Evolutionary conservation across 2,888 invertebrate species (phyloP).

Genomic region (Orthosia gracilis): DNA sequence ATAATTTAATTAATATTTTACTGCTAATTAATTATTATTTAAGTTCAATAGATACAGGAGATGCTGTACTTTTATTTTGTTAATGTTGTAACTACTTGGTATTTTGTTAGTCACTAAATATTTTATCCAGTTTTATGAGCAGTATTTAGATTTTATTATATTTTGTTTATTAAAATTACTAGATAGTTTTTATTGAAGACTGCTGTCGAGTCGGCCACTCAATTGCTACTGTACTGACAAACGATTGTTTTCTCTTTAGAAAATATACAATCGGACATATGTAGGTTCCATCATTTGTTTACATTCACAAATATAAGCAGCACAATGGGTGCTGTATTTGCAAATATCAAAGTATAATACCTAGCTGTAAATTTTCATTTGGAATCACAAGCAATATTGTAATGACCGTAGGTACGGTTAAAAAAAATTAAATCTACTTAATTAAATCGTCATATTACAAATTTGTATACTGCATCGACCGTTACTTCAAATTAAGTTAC

Average conservation of each 20-base stretch:
- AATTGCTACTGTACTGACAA: background rate
- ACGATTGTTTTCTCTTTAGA: constrained; percentile 29
- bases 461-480: background rate
- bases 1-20: background rate
- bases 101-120: background rate
- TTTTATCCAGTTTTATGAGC: background rate
- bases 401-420: too few species aligned
- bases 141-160: background rate
- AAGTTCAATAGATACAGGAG: background rate
- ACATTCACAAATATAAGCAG: constrained; percentile 23
- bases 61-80: background rate
- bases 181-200: background rate
- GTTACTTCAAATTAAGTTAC: background rate
- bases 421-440: background rate
- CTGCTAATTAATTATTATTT: background rate
- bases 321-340: background rate
- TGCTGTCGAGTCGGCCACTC: background rate
- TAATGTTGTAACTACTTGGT: background rate
- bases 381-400: background rate
- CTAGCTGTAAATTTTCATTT: too few species aligned
- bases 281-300: constrained; percentile 25
- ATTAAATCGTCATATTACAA: too few species aligned
- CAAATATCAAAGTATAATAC: background rate
- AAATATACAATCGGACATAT: constrained; percentile 7
- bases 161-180: background rate